Percentiles rank a stretch among this genome's conserved stretches.
Evolutionary conservation across 2,888 invertebrate species (phyloP).

Genomic region (Polyploca ridens): DNA sequence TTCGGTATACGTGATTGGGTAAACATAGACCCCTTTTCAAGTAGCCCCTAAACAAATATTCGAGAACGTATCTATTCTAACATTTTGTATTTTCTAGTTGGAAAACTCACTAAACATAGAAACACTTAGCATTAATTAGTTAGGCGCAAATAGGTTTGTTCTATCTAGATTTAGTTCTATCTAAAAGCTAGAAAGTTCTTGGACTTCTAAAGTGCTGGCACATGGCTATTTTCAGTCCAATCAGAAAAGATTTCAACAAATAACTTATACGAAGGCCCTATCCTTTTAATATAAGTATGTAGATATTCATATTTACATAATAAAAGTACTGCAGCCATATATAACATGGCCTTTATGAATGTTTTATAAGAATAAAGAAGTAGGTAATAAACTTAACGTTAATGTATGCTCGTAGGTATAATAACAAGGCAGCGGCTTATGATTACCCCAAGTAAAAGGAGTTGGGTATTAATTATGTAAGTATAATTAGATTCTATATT

Average conservation of each 20-base stretch:
- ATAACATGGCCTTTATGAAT: constrained; percentile 6
- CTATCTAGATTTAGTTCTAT: neutral
- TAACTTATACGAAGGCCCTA: neutral
- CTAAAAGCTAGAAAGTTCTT: constrained; percentile 1
- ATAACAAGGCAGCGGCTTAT: neutral
- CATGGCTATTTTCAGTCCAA: neutral
- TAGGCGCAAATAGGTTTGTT: constrained; percentile 2
- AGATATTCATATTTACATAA: neutral
- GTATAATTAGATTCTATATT: too few species aligned
- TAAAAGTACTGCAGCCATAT: neutral
- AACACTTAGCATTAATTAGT: constrained; percentile 18
- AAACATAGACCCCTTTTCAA: constrained; percentile 8
- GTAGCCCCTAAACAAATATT: constrained; percentile 10
- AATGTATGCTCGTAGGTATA: neutral
- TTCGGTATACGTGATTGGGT: neutral
- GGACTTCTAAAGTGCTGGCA: neutral
- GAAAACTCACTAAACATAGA: constrained; percentile 14
- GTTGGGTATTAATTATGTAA: neutral
- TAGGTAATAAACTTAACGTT: constrained; percentile 1
- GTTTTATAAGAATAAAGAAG: neutral
- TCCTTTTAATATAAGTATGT: neutral
- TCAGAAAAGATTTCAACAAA: neutral
- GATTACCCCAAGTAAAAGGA: neutral
- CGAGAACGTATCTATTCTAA: neutral
- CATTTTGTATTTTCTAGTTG: too few species aligned